phyloP scores from a whole-genome alignment of 2,113 vertebrate genomes.

The Antigone vipio region DNA sequence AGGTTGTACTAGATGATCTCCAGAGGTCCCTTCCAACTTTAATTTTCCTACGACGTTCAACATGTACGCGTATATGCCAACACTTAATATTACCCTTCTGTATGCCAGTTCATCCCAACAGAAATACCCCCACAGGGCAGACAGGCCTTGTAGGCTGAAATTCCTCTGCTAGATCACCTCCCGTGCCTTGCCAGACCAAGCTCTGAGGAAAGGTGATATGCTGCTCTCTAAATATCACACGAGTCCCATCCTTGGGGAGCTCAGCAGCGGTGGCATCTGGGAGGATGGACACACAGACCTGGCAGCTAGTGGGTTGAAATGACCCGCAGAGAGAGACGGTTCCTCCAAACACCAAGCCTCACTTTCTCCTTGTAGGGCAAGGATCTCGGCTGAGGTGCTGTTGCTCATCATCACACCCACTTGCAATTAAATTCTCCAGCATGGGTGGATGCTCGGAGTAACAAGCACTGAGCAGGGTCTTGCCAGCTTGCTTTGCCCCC shows the following conservation, averaged over 20 bases:
- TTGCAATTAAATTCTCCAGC: fast-evolving
- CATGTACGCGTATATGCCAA: neutral
- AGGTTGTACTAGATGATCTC: neutral
- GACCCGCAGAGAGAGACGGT: fast-evolving
- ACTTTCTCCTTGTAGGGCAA: neutral
- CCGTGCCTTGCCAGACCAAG: neutral
- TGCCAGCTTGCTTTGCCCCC: neutral
- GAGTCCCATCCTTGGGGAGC: neutral
- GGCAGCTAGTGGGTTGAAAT: neutral
- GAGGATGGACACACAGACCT: neutral
- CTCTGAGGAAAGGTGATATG: neutral
- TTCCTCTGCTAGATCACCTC: neutral
- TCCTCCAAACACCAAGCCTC: neutral
- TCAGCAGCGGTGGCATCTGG: neutral
- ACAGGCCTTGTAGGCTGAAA: neutral
- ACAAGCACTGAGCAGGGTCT: fast-evolving
- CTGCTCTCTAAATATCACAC: neutral
- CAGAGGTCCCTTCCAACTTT: neutral
- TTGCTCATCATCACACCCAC: neutral
- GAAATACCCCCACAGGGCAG: neutral
- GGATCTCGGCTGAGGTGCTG: neutral
- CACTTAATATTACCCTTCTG: neutral
- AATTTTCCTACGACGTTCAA: neutral
- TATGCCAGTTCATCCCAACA: neutral
- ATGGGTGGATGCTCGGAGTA: neutral